Evolutionary conservation across 2,797 vertebrate genomes (phyloP), one percentile per base, ranked within the genome.

Genomic region (Falco naumanni): DNA sequence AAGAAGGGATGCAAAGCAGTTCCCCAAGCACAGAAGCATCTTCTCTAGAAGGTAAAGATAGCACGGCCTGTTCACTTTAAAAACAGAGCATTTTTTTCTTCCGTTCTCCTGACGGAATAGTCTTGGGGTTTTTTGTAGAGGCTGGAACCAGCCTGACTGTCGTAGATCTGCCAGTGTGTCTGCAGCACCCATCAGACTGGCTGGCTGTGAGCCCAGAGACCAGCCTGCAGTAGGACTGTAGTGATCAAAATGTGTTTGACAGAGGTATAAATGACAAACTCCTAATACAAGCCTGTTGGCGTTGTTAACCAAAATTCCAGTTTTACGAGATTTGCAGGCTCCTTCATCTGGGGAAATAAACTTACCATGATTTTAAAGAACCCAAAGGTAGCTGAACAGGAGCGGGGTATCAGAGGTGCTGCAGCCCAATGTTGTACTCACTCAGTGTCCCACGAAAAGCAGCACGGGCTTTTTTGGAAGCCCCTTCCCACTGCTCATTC

Each of bases 371-470:
- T 29, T 90, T 81, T 37, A 80, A 93, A 53, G 31, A 85, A 80
- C n/a, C 11, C 50, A 37, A 79, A 90, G 9, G 26, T 13, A 41
- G 66, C 20, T 63, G 60, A 92, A 45, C 16, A 74, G 51, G 56
- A 74, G 18, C 22, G 70, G 47, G 14, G 4, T 89, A 53, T 53
- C 21, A 21, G 14, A 25, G 33, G 41, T 24, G 56, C 37, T 4
- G 1, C 3, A 3, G 31, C 10, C 26, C 60, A 29, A 3, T 6
- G 31, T 1, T 47, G 10, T 11, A 26, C 26, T 24, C 12, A 5
- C 11, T 15, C 4, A 6, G 10, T 3, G 8, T 20, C 16, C 39
- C 56, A 16, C 0, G 2, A 76, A 86, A 70, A 88, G 59, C 3
- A 71, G 26, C 12, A 47, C 4, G 16, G 17, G 14, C 0, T 68